Percentiles rank a stretch among this genome's conserved stretches.
Evolutionary conservation across 2,113 vertebrate genomes (phyloP).

Genomic region (Dipodomys ordii): DNA sequence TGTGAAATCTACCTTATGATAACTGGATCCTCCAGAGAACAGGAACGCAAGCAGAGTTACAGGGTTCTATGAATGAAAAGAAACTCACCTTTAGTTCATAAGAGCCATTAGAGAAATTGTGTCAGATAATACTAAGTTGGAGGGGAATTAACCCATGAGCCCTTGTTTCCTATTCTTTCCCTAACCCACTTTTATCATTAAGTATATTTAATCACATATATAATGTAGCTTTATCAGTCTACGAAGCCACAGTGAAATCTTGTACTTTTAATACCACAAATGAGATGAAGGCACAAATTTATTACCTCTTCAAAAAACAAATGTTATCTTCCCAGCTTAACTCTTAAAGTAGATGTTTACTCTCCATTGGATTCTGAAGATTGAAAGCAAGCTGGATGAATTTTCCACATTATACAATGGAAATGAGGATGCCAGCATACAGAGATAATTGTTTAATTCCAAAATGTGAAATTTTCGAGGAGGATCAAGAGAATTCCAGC

Average conservation of each 20-base stretch:
- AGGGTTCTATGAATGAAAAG: background rate
- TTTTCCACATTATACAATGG: background rate
- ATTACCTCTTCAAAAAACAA: background rate
- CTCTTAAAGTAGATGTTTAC: background rate
- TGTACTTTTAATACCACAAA: background rate
- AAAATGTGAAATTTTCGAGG: background rate
- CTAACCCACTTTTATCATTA: background rate
- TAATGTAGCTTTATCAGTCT: background rate
- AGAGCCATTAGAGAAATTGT: background rate
- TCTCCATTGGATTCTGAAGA: background rate
- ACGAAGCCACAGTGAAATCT: background rate
- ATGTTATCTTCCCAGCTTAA: background rate
- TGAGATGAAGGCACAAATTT: background rate
- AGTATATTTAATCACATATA: too few relatives aligned
- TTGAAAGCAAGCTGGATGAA: background rate
- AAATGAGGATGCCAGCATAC: background rate
- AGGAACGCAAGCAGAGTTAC: background rate
- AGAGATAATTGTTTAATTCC: background rate
- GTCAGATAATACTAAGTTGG: background rate
- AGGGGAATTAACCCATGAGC: background rate
- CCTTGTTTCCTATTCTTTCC: background rate
- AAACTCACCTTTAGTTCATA: fast-evolving
- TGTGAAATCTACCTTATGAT: background rate
- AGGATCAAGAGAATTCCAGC: background rate
- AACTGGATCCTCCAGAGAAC: background rate